Base-by-base conservation (phyloP, 1,140 invertebrate genomes). In the Drosophila chauvacae region DNA sequence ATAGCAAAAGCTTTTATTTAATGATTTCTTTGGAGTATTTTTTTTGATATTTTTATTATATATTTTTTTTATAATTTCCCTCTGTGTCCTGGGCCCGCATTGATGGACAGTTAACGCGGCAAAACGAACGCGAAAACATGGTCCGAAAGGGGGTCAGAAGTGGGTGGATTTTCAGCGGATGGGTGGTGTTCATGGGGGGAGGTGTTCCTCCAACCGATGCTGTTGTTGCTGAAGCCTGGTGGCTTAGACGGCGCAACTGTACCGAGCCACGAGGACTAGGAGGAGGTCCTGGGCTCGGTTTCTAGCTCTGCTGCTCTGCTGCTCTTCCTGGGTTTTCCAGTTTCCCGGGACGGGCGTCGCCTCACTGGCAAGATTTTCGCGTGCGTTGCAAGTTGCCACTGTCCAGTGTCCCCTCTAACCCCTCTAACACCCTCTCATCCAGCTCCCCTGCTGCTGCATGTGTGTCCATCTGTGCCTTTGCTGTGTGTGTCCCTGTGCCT, bases 61-160 rank as follows among this genome's bases (percentile, higher is more conserved):
- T n/a, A n/a, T 1, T 9, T 33, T 10, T 4, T 4, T n/a, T 20
- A 6, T 0, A 20, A 35, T 66, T 77, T 53, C 35, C 11, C 48
- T 2, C 50, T 41, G 56, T 77, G 74, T 51, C 14, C 23, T 57
- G 63, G 63, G 80, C 83, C 83, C 84, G 83, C 85, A 90, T 90
- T 90, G 85, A 90, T 90, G 78, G 85, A 90, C 85, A 90, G 85
- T 90, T 90, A 90, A 90, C 85, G 85, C 85, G 85, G 85, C 85
- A 90, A 90, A 90, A 90, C 81, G 85, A 90, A 90, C 85, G 85
- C 85, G 84, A 82, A 87, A 88, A 88, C 77, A 69, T 68, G 76
- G 59, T 44, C 58, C n/a, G 44, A 50, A 62, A 20, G 62, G 18
- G 53, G 71, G 61, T 18, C 51, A 30, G 23, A 23, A 42, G 57